Evolutionary conservation across 2,797 vertebrate genomes (phyloP), one percentile per base, ranked within the genome.

Genomic region (Brachyrhaphis roseni): DNA sequence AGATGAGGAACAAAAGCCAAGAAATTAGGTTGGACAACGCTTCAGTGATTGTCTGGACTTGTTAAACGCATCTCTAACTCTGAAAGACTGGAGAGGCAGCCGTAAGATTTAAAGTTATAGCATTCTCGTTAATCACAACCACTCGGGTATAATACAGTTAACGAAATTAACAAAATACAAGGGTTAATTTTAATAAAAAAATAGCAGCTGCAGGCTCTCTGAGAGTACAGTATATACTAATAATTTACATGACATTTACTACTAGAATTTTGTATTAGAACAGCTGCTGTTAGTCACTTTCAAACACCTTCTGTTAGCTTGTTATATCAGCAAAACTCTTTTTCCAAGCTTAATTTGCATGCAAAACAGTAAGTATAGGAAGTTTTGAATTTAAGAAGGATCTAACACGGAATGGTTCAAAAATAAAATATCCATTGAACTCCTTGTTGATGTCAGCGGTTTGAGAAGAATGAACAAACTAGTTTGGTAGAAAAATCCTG

Each of bases 191-290:
- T 1, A 68, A 12, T 3, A 57, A 43, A 57, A 43, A 73, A 80
- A 84, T 11, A 1, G 72, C 26, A 77, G 57, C 71, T 49, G 66
- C 13, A 2, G 75, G 57, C 72, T 80, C 71, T 89, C 78, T 62
- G 55, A 83, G 71, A 81, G 4, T 68, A 68, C 20, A 68, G 26
- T 41, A 75, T 13, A 72, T 55, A 82, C 83, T 73, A 59, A 78
- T 55, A 88, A 47, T 72, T 76, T 75, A 83, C 53, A 86, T 53
- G 64, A 43, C 71, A 72, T 84, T 80, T 74, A 78, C 77, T 79
- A 78, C 45, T 57, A 10, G 16, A 80, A 26, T 6, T 55, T 74
- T 8, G 5, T 39, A 39, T 13, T 68, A 5, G 74, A 78, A 66
- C 46, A 75, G 13, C 28, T 78, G 59, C 45, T 66, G 2, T 36